Percentiles rank a stretch among this genome's conserved stretches.
Conservation (phyloP, 2,797 vertebrate genomes). For the Gymnocypris eckloni region DNA sequence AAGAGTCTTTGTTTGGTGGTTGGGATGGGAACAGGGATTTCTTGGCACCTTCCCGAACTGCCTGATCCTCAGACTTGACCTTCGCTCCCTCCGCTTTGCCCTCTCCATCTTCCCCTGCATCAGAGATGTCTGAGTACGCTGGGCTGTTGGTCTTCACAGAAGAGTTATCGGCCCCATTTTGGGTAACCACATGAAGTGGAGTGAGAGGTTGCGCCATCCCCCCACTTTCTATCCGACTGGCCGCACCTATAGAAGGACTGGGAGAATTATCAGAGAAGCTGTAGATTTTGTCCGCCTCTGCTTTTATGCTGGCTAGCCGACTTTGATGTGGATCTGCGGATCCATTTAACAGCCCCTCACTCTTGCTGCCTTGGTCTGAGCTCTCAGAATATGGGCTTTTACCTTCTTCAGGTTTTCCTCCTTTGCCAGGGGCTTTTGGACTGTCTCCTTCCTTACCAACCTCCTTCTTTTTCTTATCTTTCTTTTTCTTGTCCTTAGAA, state of each 20-base stretch:
- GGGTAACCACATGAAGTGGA: conserved; percentile 89
- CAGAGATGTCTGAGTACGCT: conserved; percentile 97
- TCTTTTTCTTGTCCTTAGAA: conserved; percentile 96
- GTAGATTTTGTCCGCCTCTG: conserved; percentile 98
- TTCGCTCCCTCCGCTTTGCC: conserved; percentile 89
- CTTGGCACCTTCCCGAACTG: conserved; percentile 92
- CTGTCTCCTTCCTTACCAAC: conserved; percentile 86
- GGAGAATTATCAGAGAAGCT: conserved; percentile 98
- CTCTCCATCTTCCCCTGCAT: conserved; percentile 96
- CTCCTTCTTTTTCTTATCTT: conserved; percentile 95
- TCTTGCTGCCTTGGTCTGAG: conserved; percentile 78
- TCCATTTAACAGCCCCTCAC: conserved; percentile 87
- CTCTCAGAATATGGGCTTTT: conserved; percentile 90
- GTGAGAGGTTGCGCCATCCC: conserved; percentile 90
- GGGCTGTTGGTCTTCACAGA: conserved; percentile 98
- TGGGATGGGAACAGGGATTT: conserved; percentile 92
- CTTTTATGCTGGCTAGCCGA: conserved; percentile 97
- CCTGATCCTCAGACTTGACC: conserved; percentile 89
- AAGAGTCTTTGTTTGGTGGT: conserved; percentile 91
- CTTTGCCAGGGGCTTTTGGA: conserved; percentile 84
- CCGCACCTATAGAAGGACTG: conserved; percentile 92
- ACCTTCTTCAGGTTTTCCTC: conserved; percentile 84
- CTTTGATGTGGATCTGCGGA: conserved; percentile 94
- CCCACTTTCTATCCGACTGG: conserved; percentile 89
- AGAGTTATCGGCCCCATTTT: conserved; percentile 94